Conservation (phyloP, 1,140 invertebrate species). For the Tetraneura akinire region DNA sequence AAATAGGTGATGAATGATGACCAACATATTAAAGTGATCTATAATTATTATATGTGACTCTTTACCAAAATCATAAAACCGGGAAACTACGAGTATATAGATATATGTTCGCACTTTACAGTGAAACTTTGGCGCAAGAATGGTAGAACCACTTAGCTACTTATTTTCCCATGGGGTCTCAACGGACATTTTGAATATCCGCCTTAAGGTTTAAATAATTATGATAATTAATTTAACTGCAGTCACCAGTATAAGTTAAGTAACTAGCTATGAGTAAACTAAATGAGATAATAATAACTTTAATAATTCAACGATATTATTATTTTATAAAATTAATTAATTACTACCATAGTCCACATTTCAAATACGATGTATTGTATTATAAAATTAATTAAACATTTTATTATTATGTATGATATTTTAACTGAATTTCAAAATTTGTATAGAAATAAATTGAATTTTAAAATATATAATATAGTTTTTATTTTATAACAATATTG, state of each 20-base stretch:
- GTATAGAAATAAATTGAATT: too few relatives aligned
- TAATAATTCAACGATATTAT: neutral
- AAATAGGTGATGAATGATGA: neutral
- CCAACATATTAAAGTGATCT: neutral
- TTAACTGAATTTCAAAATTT: too few relatives aligned
- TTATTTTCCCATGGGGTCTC: slow-evolving; percentile 8
- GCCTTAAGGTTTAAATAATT: slow-evolving; percentile 30
- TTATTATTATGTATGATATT: too few relatives aligned
- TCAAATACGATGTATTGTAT: too few relatives aligned
- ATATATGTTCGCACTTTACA: neutral
- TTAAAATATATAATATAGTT: too few relatives aligned
- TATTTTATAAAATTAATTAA: too few relatives aligned
- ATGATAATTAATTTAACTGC: slow-evolving; percentile 29
- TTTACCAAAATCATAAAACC: neutral
- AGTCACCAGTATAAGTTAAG: slow-evolving; percentile 28
- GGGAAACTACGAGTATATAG: slow-evolving; percentile 4
- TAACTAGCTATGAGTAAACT: neutral
- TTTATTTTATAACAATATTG: too few relatives aligned
- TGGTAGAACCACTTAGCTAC: neutral
- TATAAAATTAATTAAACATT: too few relatives aligned
- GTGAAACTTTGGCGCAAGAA: slow-evolving; percentile 31
- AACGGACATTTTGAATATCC: slow-evolving; percentile 7
- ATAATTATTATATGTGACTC: neutral
- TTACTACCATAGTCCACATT: too few relatives aligned
- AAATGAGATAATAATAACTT: slow-evolving; percentile 11